Base-by-base conservation (phyloP, 1,140 invertebrate species). In the Orchestia grillus region DNA sequence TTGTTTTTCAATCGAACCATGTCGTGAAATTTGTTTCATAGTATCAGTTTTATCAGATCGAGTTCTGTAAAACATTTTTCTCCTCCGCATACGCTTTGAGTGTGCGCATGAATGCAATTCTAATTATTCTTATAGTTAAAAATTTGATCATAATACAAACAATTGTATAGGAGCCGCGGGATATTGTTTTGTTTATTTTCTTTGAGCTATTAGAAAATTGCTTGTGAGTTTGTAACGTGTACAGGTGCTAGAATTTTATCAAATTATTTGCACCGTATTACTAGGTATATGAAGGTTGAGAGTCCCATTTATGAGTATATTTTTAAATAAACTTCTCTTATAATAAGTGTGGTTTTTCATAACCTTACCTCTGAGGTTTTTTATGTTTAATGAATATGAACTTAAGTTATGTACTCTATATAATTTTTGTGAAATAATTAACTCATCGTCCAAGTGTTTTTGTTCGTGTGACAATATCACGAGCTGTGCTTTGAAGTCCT, bases 281-380 rank as follows among this genome's bases (percentile, higher is more conserved):
- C 62, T 77, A 77, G 62, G 28, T 23, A 77, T 91, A 91, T 91
- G 44, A 44, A 42, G 41, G 88, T 91, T 91, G 88, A 91, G 88
- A 91, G 42, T 42, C 88, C 88, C 88, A 91, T 91, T 91, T 91
- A 91, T 91, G 88, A 91, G 88, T 91, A 91, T 91, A 91, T 91
- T 91, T 91, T 91, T 91, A 41, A 91, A 91, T 91, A 91, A 91
- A 91, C 6, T 42, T 43, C 88, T 91, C 44, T 91, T 91, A 42
- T 36, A 77, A 77, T 77, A 77, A 77, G 36, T 1, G 1, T 28
- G 11, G 62, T 77, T 77, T 77, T 77, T 77, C 47, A 8, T 53
- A 19, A 8, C 47, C 47, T n/a, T n/a, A n/a, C n/a, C n/a, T n/a
- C n/a, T n/a, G n/a, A n/a, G n/a, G n/a, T n/a, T n/a, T n/a, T n/a